Evolutionary conservation across 1,140 invertebrate genomes (phyloP), one percentile per base, ranked within the genome.

Genomic region (Drosophila ananassae): DNA sequence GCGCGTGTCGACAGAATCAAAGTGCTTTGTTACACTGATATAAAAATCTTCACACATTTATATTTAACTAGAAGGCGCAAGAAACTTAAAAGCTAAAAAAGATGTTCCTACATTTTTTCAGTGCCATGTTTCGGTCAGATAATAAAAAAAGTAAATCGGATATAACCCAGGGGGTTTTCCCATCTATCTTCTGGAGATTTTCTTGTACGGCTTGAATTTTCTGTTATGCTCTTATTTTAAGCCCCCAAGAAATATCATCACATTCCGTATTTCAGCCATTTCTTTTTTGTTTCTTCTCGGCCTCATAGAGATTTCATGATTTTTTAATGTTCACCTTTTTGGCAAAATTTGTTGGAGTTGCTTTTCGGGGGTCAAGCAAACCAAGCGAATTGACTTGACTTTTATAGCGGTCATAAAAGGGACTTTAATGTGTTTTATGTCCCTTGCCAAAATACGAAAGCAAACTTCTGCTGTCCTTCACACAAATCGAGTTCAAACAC

Each of bases 391-490:
- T 72, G 74, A 77, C 79, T 78, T 87, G 82, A 87, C 81, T 85
- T 85, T 87, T 87, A 85, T 87, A 77, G 75, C 54, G 66, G 64
- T 64, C 74, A 81, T 78, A 81, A 85, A 84, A 81, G 68, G 64
- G 82, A 78, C 79, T 85, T 85, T 87, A 85, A 81, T 85, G 78
- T 74, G 73, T 81, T 85, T 80, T 81, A 87, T 85, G 66, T 44
- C 58, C 62, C 77, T 69, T 39, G 66, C 66, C 34, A 21, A 32
- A 50, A 50, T 39, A 8, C 67, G 64, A 71, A 71, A 8, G 67
- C 25, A 32, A 69, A 69, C 67, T 69, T 69, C 67, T 69, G 67
- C 50, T 64, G 74, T 58, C 58, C 71, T 71, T 74, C 59, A 58
- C 81, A 82, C 82, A 85, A 85, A 87, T 87, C 74, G 79, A 77